Evolutionary conservation across 2,797 vertebrate species (phyloP).

Genomic region (Ataeniobius toweri): DNA sequence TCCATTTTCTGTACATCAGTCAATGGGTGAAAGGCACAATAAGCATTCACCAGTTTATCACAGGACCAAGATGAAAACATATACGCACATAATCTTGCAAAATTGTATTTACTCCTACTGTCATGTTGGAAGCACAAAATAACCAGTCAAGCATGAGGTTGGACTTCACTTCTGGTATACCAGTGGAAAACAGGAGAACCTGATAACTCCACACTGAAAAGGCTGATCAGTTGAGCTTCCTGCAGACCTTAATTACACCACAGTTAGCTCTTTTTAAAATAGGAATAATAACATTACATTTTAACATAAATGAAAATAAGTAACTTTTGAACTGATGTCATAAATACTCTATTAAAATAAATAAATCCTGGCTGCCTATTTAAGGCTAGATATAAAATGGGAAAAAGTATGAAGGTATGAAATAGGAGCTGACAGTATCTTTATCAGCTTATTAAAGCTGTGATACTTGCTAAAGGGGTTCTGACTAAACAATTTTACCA

Average conservation of each 20-base stretch:
- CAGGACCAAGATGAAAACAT: not conserved
- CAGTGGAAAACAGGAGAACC: not conserved
- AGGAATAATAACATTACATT: not conserved
- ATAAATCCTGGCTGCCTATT: not conserved
- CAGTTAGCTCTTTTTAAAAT: not conserved
- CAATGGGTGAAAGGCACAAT: not conserved
- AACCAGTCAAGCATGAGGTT: not conserved
- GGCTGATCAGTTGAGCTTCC: not conserved
- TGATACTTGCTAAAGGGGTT: not conserved
- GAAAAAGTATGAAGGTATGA: not conserved
- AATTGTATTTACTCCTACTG: not conserved
- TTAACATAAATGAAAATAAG: not conserved
- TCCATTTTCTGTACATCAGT: not conserved
- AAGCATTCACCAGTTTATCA: not conserved
- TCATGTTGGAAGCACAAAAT: not conserved
- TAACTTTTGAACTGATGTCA: not conserved
- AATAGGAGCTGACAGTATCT: not conserved
- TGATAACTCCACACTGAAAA: not conserved
- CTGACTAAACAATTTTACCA: not conserved
- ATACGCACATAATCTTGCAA: not conserved
- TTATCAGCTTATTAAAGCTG: not conserved
- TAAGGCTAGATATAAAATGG: not conserved
- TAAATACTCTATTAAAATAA: not conserved
- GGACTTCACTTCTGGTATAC: not conserved
- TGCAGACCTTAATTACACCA: too few species aligned